phyloP scores from a whole-genome alignment of 2,888 invertebrate genomes.

The Neoitamus cyanurus region DNA sequence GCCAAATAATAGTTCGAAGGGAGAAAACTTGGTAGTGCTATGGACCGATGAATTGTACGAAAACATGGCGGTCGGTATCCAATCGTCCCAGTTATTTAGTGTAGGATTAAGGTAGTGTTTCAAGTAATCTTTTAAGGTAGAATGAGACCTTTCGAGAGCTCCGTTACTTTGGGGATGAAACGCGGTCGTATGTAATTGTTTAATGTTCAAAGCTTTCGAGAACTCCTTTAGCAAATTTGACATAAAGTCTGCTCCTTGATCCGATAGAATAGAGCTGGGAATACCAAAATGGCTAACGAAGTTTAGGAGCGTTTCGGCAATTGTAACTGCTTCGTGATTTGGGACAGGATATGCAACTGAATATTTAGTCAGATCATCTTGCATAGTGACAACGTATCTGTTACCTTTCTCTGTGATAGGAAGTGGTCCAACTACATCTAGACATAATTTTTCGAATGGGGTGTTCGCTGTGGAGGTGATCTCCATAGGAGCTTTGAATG shows the following conservation, averaged over 20 bases:
- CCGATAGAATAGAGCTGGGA: constrained; percentile 31
- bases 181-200: constrained; percentile 57
- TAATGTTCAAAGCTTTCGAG: constrained; percentile 57
- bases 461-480: no score
- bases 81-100: constrained; percentile 21
- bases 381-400: no score
- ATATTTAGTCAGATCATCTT: no score
- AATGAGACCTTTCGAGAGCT: constrained; percentile 58
- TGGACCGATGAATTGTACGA: constrained; percentile 31
- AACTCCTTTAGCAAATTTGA: constrained; percentile 56
- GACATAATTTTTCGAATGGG: no score
- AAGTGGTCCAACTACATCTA: no score
- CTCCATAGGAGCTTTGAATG: no score
- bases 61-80: constrained; percentile 22
- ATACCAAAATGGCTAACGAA: constrained; percentile 42
- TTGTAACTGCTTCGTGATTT: no score
- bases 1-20: constrained; percentile 46
- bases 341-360: no score
- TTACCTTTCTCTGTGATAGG: no score
- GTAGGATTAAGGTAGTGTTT: constrained; percentile 55
- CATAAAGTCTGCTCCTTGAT: constrained; percentile 53
- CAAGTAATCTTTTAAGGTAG: constrained; percentile 58
- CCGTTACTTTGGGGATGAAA: constrained; percentile 55
- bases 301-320: no score
- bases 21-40: constrained; percentile 40